A percentile compares a stretch with the other conserved stretches of the same genome.
Conservation (phyloP, 2,888 invertebrate species). For the Agonopterix subpropinquella region DNA sequence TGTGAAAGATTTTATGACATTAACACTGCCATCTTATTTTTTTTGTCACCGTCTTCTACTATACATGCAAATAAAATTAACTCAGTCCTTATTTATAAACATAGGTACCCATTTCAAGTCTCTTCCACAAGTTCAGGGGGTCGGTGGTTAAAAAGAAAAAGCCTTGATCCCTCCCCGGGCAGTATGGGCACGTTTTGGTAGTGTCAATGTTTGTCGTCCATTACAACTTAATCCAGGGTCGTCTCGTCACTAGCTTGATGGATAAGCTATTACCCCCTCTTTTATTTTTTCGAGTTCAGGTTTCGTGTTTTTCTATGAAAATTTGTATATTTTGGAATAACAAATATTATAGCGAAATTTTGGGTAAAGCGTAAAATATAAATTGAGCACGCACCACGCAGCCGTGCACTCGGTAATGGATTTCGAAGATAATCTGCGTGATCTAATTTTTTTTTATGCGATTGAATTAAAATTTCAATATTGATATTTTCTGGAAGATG, state of each 20-base stretch:
- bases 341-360: too few species aligned
- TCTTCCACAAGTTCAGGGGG: too few species aligned
- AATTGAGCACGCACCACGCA: slow-evolving; percentile 3
- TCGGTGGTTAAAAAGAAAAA: slow-evolving; percentile 38
- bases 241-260: slow-evolving; percentile 28
- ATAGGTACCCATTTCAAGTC: too few species aligned
- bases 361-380: too few species aligned
- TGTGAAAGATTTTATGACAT: too few species aligned
- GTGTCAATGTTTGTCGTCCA: slow-evolving; percentile 38
- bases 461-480: neutral
- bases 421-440: slow-evolving; percentile 6
- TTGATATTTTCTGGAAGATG: neutral
- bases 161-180: slow-evolving; percentile 40
- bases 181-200: slow-evolving; percentile 21
- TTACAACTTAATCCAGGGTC: slow-evolving; percentile 50
- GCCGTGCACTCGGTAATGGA: slow-evolving; percentile 5
- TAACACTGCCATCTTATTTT: too few species aligned
- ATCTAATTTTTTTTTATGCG: slow-evolving; percentile 6
- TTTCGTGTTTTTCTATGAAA: too few species aligned
- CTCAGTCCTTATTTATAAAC: too few species aligned
- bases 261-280: slow-evolving; percentile 29
- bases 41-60: too few species aligned
- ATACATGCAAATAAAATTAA: too few species aligned
- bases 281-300: too few species aligned
- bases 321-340: too few species aligned